Conservation (phyloP, 1,140 invertebrate genomes). For the Tribolium madens region DNA sequence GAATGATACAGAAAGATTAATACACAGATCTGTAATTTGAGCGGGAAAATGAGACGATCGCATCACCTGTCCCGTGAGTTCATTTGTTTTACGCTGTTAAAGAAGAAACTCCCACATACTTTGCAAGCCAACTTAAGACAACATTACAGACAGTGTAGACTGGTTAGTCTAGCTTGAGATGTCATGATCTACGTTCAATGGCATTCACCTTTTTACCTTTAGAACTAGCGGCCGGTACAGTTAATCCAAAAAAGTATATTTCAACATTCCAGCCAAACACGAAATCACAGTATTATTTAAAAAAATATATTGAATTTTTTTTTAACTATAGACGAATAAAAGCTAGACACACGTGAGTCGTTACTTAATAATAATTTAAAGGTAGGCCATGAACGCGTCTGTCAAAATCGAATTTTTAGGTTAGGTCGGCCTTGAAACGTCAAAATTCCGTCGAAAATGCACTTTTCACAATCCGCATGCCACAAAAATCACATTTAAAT, state of each 20-base stretch:
- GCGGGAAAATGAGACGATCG: constrained; percentile 22
- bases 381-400: background rate
- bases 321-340: background rate
- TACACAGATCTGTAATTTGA: background rate
- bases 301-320: background rate
- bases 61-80: constrained; percentile 1
- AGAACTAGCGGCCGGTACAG: constrained; percentile 42
- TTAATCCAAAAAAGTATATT: constrained; percentile 38
- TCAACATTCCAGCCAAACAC: background rate
- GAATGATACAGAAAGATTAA: background rate
- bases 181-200: constrained; percentile 49
- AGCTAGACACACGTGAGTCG: background rate
- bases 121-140: background rate
- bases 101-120: constrained; percentile 26
- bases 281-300: background rate
- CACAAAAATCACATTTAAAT: constrained; percentile 10
- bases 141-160: constrained; percentile 41
- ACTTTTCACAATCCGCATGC: background rate
- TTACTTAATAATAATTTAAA: constrained; percentile 4
- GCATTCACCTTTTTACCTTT: constrained; percentile 48
- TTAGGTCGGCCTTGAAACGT: constrained; percentile 1
- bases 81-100: constrained; percentile 17
- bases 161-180: constrained; percentile 45
- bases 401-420: constrained; percentile 7
- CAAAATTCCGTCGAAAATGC: background rate